phyloP scores from a whole-genome alignment of 2,113 vertebrate genomes.

The Loxodonta africana region DNA sequence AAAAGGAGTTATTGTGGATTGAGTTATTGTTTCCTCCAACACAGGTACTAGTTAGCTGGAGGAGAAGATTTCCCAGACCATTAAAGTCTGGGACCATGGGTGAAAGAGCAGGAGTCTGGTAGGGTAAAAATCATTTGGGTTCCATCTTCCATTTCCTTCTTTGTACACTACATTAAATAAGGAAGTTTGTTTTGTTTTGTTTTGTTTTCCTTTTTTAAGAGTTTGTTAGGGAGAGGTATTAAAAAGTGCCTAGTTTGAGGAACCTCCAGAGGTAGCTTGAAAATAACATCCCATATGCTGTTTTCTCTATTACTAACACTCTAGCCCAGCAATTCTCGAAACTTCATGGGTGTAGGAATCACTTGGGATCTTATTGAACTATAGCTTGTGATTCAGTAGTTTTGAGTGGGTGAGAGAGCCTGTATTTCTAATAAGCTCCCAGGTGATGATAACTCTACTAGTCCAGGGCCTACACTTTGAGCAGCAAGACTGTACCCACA shows the following conservation, averaged over 20 bases:
- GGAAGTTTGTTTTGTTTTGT: neutral
- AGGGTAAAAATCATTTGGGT: neutral
- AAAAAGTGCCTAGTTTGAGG: neutral
- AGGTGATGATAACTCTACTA: neutral
- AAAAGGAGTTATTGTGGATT: neutral
- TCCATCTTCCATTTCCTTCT: neutral
- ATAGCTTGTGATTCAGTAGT: neutral
- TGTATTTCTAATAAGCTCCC: neutral
- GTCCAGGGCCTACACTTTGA: neutral
- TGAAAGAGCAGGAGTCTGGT: neutral
- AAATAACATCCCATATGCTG: neutral
- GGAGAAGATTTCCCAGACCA: neutral
- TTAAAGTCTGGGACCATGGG: neutral
- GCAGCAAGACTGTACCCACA: neutral
- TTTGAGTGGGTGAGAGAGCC: neutral
- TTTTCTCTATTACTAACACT: neutral
- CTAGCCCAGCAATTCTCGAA: neutral
- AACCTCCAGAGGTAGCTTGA: neutral
- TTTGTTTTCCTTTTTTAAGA: neutral
- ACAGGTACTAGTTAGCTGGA: neutral
- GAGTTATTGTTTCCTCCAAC: neutral
- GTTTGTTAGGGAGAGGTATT: neutral
- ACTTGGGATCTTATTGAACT: neutral
- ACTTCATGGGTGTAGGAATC: neutral
- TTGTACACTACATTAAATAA: neutral